Evolutionary conservation across 2,113 vertebrate genomes (phyloP).

Genomic region (Corydoras sp.): DNA sequence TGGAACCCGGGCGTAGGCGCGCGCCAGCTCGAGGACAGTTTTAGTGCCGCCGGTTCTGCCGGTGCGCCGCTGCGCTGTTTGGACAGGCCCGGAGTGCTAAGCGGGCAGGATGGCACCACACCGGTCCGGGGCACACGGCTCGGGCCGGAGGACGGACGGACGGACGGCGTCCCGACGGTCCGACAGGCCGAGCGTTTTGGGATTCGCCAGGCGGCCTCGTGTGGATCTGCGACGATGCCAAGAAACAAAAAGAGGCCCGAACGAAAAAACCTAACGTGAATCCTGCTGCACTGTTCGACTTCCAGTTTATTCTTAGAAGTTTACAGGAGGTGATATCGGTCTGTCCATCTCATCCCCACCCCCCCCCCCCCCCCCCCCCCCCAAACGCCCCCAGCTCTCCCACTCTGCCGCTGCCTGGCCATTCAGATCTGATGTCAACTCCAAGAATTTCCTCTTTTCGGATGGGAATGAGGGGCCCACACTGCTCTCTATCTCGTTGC

Average conservation of each 20-base stretch:
- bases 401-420: neutral
- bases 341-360: neutral
- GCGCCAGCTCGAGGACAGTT: constrained; percentile 29
- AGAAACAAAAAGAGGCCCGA: too few relatives aligned
- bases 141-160: too few relatives aligned
- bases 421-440: constrained; percentile 62
- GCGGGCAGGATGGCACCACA: constrained; percentile 13
- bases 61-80: constrained; percentile 16
- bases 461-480: constrained; percentile 59
- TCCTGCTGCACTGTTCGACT: too few relatives aligned
- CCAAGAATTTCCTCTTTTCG: constrained; percentile 65
- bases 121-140: neutral
- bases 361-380: constrained; percentile 34
- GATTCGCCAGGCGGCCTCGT: too few relatives aligned
- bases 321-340: neutral
- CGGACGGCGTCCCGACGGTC: too few relatives aligned
- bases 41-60: constrained; percentile 21
- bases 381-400: neutral
- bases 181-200: too few relatives aligned
- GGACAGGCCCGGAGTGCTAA: constrained; percentile 27
- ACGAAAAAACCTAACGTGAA: too few relatives aligned
- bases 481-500: constrained; percentile 24
- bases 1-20: neutral
- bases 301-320: too few relatives aligned
- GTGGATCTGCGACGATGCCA: too few relatives aligned